Base-by-base conservation (phyloP, 1,140 invertebrate genomes). In the Drosophila hydei region DNA sequence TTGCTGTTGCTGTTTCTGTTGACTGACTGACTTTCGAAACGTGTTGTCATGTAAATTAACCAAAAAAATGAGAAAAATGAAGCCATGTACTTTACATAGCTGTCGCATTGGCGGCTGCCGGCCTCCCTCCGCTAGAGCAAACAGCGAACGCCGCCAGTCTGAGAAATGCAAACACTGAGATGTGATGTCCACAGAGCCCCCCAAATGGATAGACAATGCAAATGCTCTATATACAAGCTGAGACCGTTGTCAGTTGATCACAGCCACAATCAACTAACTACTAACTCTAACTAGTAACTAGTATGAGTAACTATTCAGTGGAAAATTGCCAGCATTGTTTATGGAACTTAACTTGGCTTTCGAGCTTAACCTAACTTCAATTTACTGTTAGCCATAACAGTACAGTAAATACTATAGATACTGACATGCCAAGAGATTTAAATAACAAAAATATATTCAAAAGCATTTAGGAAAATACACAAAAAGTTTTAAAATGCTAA, bases 21-120 rank as follows among this genome's bases (percentile, higher is more conserved):
- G 61, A 59, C 55, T 60, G 77, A 85, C 81, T 87, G 81, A 87
- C 81, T 87, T 87, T 88, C 75, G 74, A 87, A 87, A 87, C 78
- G 83, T 87, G 81, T 88, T 87, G 81, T 88, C 81, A 87, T 87
- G 81, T 87, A 87, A 87, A 87, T 87, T 87, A 87, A 88, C 77
- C 75, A 48, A 84, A 77, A 84, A 77, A 62, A 16, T 27, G 42
- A 21, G 19, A 23, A 68, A 30, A 52, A 42, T 11, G 38, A 68
- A 65, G 65, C 73, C 70, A 67, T 73, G 77, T 73, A 81, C 54
- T 56, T 56, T 56, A 18, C 75, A 43, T 84, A 64, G 72, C 51
- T 67, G 73, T 45, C 73, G 65, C 70, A 75, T 14, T 38, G 12
- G 59, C 6, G 38, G 36, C 21, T 43, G 71, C 65, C 59, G 45